Conservation (phyloP, 2,113 vertebrate genomes). For the Geococcyx californianus region DNA sequence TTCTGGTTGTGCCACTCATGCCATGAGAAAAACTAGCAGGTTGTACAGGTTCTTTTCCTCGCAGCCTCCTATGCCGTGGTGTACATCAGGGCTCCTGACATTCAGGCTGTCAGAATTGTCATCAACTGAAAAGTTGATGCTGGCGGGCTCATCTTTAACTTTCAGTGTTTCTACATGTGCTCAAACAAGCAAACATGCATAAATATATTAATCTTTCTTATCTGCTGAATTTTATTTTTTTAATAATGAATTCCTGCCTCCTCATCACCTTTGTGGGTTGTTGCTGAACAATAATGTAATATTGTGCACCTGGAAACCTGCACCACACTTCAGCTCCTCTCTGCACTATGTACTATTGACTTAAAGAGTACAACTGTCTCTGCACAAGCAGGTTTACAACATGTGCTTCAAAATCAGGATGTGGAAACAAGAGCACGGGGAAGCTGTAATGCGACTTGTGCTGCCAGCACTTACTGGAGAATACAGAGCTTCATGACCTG, state of each 20-base stretch:
- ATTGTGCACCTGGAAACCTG: neutral
- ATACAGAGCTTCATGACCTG: neutral
- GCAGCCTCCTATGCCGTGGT: neutral
- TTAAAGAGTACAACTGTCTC: neutral
- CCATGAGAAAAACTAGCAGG: neutral
- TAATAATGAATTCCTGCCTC: neutral
- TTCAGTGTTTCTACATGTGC: neutral
- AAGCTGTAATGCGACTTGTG: neutral
- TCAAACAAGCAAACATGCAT: neutral
- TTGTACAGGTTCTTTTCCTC: neutral
- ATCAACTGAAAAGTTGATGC: neutral
- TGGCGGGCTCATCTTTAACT: neutral
- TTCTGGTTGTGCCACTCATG: neutral
- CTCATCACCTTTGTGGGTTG: fast-evolving
- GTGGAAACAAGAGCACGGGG: neutral
- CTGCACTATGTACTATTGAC: neutral
- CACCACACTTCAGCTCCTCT: neutral
- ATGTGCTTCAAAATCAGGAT: neutral
- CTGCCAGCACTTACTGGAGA: neutral
- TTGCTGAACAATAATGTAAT: neutral
- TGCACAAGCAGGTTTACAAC: neutral
- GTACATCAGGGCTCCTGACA: neutral
- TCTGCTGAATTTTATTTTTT: neutral
- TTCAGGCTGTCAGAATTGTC: neutral
- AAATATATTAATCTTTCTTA: neutral